Evolutionary conservation across 2,113 vertebrate species (phyloP).

Genomic region (Sminthopsis crassicaudata): DNA sequence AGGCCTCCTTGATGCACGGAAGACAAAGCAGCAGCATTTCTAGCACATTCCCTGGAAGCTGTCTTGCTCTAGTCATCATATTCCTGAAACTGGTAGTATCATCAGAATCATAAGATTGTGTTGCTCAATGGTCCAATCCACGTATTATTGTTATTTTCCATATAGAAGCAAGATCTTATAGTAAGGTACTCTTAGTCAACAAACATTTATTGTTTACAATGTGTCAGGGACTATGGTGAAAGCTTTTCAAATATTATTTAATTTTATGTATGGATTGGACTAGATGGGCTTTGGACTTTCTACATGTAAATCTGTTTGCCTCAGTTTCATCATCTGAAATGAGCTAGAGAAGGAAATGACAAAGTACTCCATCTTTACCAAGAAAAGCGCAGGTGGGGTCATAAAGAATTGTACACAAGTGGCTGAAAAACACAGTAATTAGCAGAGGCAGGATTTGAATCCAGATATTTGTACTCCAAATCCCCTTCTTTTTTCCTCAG

Average conservation of each 20-base stretch:
- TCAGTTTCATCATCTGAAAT: not conserved
- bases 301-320: not conserved
- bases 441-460: not conserved
- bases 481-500: not conserved
- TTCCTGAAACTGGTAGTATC: constrained; percentile 33
- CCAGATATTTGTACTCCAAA: not conserved
- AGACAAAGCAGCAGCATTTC: constrained; percentile 72
- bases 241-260: not conserved
- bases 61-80: constrained; percentile 35
- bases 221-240: not conserved
- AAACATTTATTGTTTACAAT: not conserved
- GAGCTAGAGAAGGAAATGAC: not conserved
- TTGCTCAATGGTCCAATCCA: not conserved
- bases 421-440: not conserved
- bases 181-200: not conserved
- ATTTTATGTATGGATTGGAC: not conserved
- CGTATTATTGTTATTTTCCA: not conserved
- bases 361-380: not conserved
- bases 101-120: not conserved
- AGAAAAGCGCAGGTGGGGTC: not conserved
- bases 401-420: not conserved
- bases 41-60: constrained; percentile 57
- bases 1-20: constrained; percentile 61
- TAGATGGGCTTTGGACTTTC: not conserved
- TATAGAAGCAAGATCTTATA: not conserved